Conservation (phyloP, 2,797 vertebrate species). For the Oreortyx pictus region DNA sequence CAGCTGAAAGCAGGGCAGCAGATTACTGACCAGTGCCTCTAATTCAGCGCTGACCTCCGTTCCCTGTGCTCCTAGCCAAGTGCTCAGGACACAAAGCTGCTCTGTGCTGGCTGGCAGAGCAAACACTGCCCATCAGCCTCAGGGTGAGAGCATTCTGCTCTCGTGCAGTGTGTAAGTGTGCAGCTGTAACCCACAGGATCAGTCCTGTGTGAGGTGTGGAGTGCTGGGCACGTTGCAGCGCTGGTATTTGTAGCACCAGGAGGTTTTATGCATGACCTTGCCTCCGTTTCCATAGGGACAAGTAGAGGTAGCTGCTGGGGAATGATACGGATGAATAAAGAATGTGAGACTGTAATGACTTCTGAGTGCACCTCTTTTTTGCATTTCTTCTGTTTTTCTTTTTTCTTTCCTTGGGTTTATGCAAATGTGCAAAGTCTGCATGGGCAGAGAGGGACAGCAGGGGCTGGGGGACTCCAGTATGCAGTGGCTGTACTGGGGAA, state of each 20-base stretch:
- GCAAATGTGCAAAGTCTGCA: not conserved
- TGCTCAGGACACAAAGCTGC: not conserved
- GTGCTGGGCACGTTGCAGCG: not conserved
- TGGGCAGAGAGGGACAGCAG: fast-evolving
- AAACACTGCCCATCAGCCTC: not conserved
- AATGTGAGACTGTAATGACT: not conserved
- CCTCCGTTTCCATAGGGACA: not conserved
- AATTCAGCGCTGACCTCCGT: not conserved
- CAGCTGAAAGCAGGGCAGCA: not conserved
- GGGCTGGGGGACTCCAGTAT: not conserved
- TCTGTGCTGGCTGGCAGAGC: not conserved
- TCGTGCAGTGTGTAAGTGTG: not conserved
- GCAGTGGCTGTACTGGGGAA: not conserved
- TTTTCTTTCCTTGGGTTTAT: not conserved
- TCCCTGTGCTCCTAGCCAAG: not conserved
- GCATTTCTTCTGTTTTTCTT: too few species aligned
- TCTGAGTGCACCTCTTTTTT: not conserved
- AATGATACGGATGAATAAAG: constrained; percentile 35
- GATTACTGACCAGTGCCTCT: not conserved
- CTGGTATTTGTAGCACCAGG: not conserved
- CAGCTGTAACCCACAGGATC: fast-evolving
- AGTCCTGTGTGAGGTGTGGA: not conserved
- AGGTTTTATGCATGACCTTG: not conserved
- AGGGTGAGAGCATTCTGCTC: not conserved
- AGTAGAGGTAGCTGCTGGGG: not conserved